phyloP scores from a whole-genome alignment of 1,140 invertebrate species.

The Archivesica marissinica region DNA sequence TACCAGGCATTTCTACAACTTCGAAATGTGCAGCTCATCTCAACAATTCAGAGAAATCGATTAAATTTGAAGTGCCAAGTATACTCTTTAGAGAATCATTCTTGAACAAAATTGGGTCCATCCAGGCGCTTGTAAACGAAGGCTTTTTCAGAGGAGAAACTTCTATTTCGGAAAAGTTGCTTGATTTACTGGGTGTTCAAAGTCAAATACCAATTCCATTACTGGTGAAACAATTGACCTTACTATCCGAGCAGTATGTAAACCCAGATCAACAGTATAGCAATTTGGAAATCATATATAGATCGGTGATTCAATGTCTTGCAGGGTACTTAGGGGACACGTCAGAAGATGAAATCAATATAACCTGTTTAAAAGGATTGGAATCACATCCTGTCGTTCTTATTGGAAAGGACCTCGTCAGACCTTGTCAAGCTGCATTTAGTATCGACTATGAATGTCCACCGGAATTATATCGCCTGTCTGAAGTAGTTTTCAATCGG shows the following conservation, averaged over 20 bases:
- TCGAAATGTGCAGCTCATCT: not conserved
- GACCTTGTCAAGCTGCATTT: conserved; percentile 20
- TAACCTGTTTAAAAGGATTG: not conserved
- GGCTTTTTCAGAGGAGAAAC: not conserved
- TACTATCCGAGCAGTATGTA: not conserved
- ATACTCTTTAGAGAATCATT: not conserved
- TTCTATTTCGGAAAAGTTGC: not conserved
- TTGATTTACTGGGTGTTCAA: not conserved
- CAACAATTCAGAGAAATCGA: not conserved
- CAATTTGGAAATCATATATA: not conserved
- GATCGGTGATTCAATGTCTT: not conserved
- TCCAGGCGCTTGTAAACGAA: conserved; percentile 30
- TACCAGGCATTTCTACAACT: not conserved
- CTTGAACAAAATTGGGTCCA: not conserved
- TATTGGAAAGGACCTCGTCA: conserved; percentile 16
- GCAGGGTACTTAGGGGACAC: not conserved
- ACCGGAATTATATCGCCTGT: conserved; percentile 20
- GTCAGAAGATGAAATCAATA: not conserved
- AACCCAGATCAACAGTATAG: not conserved
- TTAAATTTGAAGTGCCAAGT: not conserved
- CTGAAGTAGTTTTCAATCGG: not conserved
- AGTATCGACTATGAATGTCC: not conserved
- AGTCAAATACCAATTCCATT: not conserved
- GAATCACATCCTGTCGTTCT: not conserved
- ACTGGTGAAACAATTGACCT: not conserved